Base-by-base conservation (phyloP, 2,888 invertebrate species). In the Drosophila paranaensis region DNA sequence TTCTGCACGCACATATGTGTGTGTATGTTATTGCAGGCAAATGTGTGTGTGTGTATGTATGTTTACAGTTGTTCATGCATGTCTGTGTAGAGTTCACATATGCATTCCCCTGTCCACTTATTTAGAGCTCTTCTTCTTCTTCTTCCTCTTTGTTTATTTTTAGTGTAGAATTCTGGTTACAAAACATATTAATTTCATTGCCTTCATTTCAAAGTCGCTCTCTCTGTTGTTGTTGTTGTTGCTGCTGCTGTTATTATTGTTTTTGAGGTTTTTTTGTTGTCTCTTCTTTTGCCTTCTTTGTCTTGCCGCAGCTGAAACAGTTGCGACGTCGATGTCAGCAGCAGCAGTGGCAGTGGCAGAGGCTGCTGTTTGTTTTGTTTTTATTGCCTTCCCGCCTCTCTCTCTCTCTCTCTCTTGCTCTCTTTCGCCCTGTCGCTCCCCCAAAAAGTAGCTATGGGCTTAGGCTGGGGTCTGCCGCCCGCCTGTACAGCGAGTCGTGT, bases 141-240 rank as follows among this genome's bases (percentile, higher is more conserved):
- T 62, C 69, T 68, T 82, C 78, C 2, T 35, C 25, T 39, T 25
- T 55, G 79, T 83, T 86, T 84, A 78, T 81, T 81, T 84, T 84
- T 77, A 77, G 79, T 81, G 71, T 64, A 66, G 74, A 84, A 77
- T 84, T 84, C 79, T 82, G 72, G 76, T 87, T 76, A 80, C 77
- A 84, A 77, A 67, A 61, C 70, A 78, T 87, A 84, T 84, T 76
- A 73, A 76, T 84, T 84, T 84, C 84, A 87, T 63, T 75, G 70
- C 69, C 61, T 60, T 42, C 42, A 16, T 60, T 54, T 45, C 56
- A 43, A 43, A 62, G 37, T 62, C 37, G n/a, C 30, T 43, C 16
- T 60, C 27, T 43, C 13, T 60, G 35, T 33, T 33, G 30, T 37
- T 62, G 16, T 40, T 43, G 14, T 20, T 20, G 42, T 42, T 30